Evolutionary conservation across 2,888 invertebrate species (phyloP).

Genomic region (Schizotus pectinicornis): DNA sequence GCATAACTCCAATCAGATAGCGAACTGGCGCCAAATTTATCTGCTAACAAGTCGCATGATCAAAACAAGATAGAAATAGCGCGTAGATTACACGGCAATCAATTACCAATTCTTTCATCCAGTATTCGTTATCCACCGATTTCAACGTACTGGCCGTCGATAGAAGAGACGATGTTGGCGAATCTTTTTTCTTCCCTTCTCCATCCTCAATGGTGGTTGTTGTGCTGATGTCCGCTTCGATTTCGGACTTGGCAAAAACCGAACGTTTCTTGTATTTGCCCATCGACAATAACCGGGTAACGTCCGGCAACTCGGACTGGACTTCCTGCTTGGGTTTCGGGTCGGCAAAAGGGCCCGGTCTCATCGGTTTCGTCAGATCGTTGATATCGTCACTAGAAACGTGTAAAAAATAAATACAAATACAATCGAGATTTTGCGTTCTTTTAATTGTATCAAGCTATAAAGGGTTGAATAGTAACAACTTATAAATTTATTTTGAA

Average conservation of each 20-base stretch:
- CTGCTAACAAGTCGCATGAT: too few relatives aligned
- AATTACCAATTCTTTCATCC: conserved; percentile 29
- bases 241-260: conserved; percentile 5
- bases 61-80: neutral
- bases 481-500: too few relatives aligned
- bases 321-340: conserved; percentile 19
- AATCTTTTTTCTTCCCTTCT: conserved; percentile 8
- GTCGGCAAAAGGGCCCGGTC: conserved; percentile 28
- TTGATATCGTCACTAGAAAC: conserved; percentile 27
- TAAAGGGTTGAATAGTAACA: too few relatives aligned
- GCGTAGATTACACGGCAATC: neutral
- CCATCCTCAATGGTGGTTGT: neutral
- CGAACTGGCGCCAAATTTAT: too few relatives aligned
- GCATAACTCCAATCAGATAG: too few relatives aligned
- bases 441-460: too few relatives aligned
- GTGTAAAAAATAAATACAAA: neutral
- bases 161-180: conserved; percentile 2
- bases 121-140: conserved; percentile 23
- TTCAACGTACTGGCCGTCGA: conserved; percentile 10
- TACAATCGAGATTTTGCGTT: too few relatives aligned
- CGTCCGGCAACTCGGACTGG: conserved; percentile 20
- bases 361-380: conserved; percentile 28
- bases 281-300: conserved; percentile 22
- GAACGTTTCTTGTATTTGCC: conserved; percentile 19
- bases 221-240: neutral